Base-by-base conservation (phyloP, 2,888 invertebrate genomes). In the Acleris sparsana region DNA sequence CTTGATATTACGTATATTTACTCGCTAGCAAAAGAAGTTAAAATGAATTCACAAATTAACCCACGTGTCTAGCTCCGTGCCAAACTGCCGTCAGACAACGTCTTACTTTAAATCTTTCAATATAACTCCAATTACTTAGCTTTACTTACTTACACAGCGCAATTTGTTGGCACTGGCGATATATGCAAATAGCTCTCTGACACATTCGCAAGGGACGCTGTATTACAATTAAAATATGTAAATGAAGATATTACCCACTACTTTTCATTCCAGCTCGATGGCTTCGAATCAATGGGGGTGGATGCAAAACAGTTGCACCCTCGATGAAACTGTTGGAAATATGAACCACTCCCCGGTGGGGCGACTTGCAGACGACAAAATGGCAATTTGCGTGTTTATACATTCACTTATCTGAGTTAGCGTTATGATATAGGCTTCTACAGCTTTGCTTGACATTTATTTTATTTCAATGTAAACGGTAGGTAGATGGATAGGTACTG, bases 221-320 rank as follows among this genome's bases (percentile, higher is more conserved):
- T 83, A 83, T 85, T 84, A 92, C 90, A 92, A 92, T 92, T 92
- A 92, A 92, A 92, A 92, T 92, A 92, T 92, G 92, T 87, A 90
- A 91, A 92, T 92, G 80, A 72, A 77, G 83, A 88, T 88, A 89
- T 91, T 86, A 88, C 87, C 84, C 84, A 90, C 89, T 89, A 90
- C 88, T 89, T 91, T 90, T 87, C 86, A 87, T 89, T 88, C 85
- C 84, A 74, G 73, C 73, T 80, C 85, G 84, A 88, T 88, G 85
- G 79, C 77, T 78, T 74, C 70, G 79, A 80, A 85, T 82, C 81
- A 80, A 79, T 81, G 77, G 82, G 81, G 84, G 79, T 76, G 76
- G 84, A 79, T 76, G 76, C 71, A 74, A 75, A 75, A 73, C 71
- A 75, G 72, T 70, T 62, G 62, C 71, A 61, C 75, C 77, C 72